Percentiles rank a stretch among this genome's conserved stretches.
Conservation (phyloP, 2,113 vertebrate species). For the Platysteira castanea region DNA sequence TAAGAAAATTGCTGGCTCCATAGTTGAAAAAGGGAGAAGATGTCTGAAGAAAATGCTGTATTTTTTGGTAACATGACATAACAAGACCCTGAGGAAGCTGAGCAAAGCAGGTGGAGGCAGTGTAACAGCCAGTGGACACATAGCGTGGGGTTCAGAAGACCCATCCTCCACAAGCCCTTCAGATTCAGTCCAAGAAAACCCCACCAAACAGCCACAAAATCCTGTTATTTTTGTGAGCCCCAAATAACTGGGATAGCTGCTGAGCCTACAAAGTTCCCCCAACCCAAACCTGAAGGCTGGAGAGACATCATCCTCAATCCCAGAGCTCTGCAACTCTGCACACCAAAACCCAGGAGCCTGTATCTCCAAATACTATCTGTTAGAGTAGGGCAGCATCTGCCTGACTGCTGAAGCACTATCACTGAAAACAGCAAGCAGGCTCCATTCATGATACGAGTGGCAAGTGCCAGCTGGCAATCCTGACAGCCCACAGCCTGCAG, state of each 20-base stretch:
- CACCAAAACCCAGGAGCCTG: background rate
- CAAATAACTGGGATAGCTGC: background rate
- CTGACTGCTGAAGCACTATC: rapidly evolving
- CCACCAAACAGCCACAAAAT: background rate
- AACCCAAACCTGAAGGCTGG: background rate
- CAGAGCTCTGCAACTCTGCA: background rate
- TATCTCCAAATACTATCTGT: background rate
- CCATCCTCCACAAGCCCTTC: background rate
- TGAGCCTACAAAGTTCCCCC: background rate
- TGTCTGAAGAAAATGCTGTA: background rate
- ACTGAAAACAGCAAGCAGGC: background rate
- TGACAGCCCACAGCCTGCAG: background rate
- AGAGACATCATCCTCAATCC: background rate
- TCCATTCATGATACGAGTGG: background rate
- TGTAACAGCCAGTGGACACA: rapidly evolving
- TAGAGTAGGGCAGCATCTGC: background rate
- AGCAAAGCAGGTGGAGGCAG: background rate
- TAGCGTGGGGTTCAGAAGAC: rapidly evolving
- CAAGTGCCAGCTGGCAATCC: background rate
- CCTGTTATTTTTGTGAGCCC: background rate
- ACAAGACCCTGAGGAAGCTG: background rate
- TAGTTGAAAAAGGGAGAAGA: background rate
- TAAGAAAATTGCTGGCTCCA: background rate
- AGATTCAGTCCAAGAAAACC: background rate
- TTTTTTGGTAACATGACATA: background rate